Base-by-base conservation (phyloP, 2,797 vertebrate genomes). In the Steatocranus sp. region DNA sequence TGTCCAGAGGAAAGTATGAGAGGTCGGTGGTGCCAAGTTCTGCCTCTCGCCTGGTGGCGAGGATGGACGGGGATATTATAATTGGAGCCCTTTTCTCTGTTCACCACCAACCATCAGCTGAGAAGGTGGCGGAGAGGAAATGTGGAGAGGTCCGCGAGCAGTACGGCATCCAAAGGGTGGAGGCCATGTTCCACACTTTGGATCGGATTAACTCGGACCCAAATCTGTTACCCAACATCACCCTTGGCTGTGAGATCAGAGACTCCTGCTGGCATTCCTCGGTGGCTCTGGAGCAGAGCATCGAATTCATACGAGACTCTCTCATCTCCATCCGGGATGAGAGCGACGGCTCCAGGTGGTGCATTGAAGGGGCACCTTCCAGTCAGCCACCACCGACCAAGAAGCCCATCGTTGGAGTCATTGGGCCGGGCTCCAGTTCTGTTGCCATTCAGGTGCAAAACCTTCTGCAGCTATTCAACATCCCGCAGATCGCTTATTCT, bases 261-360 rank as follows among this genome's bases (percentile, higher is more conserved):
- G 98, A 99, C 94, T 99, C 98, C 34, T 99, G 98, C 90, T 99
- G 98, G 98, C 98, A 99, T 78, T 99, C 98, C 0, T 99, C 98
- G 0, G 98, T 99, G 85, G 98, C 98, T 76, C 94, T 99, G 95
- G 98, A 99, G 89, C 98, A 99, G 92, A 99, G 98, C 92, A 99
- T 99, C 14, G 98, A 99, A 94, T 99, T 99, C 90, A 99, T 99
- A 82, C 95, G 98, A 73, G 98, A 99, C 93, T 99, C 98, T 6
- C 97, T 99, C 83, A 99, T 99, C 93, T 99, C 98, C 78, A 98
- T 99, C 79, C 94, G 98, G 77, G 98, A 99, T 2, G 98, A 99
- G 4, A 96, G 88, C 68, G 98, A 99, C 0, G 98, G 97, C 8
- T 91, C 96, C 83, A 96, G 96, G 79, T 98, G 97, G 92, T 99